Base-by-base conservation (phyloP, 2,888 invertebrate genomes). In the Spisula solida region DNA sequence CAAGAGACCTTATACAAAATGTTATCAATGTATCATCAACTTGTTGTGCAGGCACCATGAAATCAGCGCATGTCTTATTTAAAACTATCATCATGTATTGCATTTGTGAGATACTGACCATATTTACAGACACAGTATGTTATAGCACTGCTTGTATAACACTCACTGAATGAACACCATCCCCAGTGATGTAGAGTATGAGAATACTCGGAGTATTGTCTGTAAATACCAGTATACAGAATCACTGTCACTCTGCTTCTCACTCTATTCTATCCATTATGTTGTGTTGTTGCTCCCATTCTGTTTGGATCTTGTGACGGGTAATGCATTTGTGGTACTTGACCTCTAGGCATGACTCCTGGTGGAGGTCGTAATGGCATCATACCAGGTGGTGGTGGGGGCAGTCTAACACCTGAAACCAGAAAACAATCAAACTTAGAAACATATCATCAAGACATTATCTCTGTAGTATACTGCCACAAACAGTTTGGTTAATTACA, bases 241-340 rank as follows among this genome's bases (percentile, higher is more conserved):
- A 66, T 66, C 25, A 25, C 60, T 8, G 60, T 25, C 12, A 12
- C 25, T n/a, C 10, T 66, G 6, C 12, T n/a, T n/a, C n/a, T 20
- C n/a, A 25, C 0, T 12, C 8, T 66, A 25, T 25, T 18, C 41
- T 78, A 85, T 85, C 79, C 25, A 56, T 78, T 78, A 4, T 85
- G 85, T 79, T 81, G 87, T 41, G 51, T 70, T 14, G 94, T 90
- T 14, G 96, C 95, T 12, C 99, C 99, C 97, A 99, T 98, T 48
- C 99, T 97, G 66, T 98, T 98, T 0, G 99, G 99, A 97, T 99
- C 99, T 97, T 99, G 99, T 96, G 99, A 99, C 5, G 99, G 99
- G 97, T 99, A 99, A 97, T 99, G 99, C 88, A 96, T 94, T 56
- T 92, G 92, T 47, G 91, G 92, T 18, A 90, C 87, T 56, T 92